A percentile compares a stretch with the other conserved stretches of the same genome.
Conservation (phyloP, 2,113 vertebrate genomes). For the Hemiscyllium ocellatum region DNA sequence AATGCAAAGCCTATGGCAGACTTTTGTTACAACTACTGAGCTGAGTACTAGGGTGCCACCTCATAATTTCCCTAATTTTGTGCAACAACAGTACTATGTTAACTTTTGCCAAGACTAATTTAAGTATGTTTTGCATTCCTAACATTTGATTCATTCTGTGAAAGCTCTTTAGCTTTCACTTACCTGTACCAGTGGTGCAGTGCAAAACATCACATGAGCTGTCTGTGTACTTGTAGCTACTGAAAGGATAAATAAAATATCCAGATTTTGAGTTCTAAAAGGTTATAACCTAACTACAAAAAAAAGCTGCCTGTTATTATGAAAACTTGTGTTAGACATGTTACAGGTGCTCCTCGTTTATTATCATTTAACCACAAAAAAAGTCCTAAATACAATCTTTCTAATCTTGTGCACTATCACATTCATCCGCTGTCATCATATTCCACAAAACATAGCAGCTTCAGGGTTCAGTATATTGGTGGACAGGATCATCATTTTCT, state of each 20-base stretch:
- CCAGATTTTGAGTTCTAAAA: not conserved
- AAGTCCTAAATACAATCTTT: not conserved
- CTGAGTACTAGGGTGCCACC: not conserved
- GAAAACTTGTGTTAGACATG: not conserved
- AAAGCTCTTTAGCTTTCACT: not conserved
- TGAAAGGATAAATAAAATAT: not conserved
- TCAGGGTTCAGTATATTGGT: not conserved
- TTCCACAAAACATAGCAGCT: not conserved
- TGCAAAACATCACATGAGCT: not conserved
- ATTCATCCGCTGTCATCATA: not conserved
- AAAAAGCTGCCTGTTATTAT: not conserved
- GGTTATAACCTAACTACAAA: not conserved
- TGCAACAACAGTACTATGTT: not conserved
- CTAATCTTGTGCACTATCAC: not conserved
- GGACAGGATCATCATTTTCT: not conserved
- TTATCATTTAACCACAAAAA: not conserved
- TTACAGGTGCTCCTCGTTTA: not conserved
- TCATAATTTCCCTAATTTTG: not conserved
- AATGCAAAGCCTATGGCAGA: not conserved
- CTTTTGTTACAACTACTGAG: not conserved
- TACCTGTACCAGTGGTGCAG: not conserved
- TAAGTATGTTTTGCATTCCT: not conserved
- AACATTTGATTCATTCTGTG: not conserved
- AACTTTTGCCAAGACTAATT: not conserved
- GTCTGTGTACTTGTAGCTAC: not conserved